A percentile compares a stretch with the other conserved stretches of the same genome.
Conservation (phyloP, 2,113 vertebrate genomes). For the Clinocottus analis region DNA sequence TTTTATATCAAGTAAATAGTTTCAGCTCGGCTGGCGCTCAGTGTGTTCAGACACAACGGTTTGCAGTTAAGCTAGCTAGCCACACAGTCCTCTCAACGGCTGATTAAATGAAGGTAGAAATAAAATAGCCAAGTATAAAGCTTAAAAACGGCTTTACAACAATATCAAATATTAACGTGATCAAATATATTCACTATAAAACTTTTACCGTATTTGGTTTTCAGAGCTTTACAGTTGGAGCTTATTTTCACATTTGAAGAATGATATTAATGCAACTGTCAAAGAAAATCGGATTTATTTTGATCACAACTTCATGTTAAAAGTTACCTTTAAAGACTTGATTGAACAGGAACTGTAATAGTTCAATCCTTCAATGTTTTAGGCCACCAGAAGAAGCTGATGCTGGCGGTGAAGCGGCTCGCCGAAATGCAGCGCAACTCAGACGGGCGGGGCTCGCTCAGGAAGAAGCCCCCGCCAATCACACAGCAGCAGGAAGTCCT, state of each 20-base stretch:
- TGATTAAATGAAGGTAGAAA: background rate
- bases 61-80: background rate
- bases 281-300: background rate
- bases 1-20: background rate
- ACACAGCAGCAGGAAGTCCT: slow-evolving; percentile 86
- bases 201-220: background rate
- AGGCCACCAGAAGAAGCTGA: slow-evolving; percentile 99
- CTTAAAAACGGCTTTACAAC: too few species aligned
- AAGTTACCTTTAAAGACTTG: background rate
- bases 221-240: background rate
- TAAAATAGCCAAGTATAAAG: background rate
- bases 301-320: background rate
- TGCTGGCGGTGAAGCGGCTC: slow-evolving; percentile 95
- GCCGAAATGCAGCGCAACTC: slow-evolving; percentile 91
- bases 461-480: slow-evolving; percentile 87
- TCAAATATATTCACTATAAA: background rate
- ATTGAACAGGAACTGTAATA: background rate
- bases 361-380: background rate
- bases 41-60: too few species aligned
- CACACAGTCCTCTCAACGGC: background rate
- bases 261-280: background rate
- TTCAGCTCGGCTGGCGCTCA: background rate
- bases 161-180: background rate
- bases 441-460: slow-evolving; percentile 87
- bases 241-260: background rate